Base-by-base conservation (phyloP, 2,113 vertebrate species). In the Malurus melanocephalus region DNA sequence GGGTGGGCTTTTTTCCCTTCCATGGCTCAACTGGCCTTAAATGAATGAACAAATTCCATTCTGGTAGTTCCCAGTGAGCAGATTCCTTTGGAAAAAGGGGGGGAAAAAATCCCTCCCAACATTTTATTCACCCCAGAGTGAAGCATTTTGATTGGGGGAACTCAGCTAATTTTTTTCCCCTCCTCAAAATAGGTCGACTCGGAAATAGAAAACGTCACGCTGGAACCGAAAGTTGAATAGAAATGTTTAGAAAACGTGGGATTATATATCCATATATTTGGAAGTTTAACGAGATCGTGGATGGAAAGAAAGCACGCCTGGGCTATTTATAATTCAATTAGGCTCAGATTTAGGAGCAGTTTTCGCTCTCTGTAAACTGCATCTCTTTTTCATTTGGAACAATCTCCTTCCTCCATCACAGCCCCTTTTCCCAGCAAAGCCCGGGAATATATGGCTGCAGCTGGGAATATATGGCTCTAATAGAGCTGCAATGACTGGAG, bases 321-420 rank as follows among this genome's bases (percentile, higher is more conserved):
- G 81, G 86, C 88, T 95, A 65, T 92, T 95, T 92, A 83, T 91
- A 92, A 92, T 68, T 78, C 86, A 95, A 75, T 95, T 95, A 95
- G 84, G 56, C 87, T 72, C 14, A 83, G 92, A 95, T 92, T 94
- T 94, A 94, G 88, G 88, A 81, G 49, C 11, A 19, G 73, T 57
- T 94, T 87, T 87, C 13, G 6, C 74, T 94, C 77, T 68, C 24
- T 7, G 26, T 81, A 93, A 90, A 94, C 66, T 72, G 69, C 74
- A 45, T 91, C 90, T 93, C 87, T 90, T 81, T 93, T 93, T 90
- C 80, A 84, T 72, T 75, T 78, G 85, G 66, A 95, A 81, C 53
- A 80, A 86, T 88, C 77, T 83, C 69, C 77, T 94, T 90, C 53
- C 57, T 75, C 45, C 46, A 72, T 78, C 84, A 81, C 69, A 68